Evolutionary conservation across 2,113 vertebrate genomes (phyloP).

Genomic region (Microtus pennsylvanicus): DNA sequence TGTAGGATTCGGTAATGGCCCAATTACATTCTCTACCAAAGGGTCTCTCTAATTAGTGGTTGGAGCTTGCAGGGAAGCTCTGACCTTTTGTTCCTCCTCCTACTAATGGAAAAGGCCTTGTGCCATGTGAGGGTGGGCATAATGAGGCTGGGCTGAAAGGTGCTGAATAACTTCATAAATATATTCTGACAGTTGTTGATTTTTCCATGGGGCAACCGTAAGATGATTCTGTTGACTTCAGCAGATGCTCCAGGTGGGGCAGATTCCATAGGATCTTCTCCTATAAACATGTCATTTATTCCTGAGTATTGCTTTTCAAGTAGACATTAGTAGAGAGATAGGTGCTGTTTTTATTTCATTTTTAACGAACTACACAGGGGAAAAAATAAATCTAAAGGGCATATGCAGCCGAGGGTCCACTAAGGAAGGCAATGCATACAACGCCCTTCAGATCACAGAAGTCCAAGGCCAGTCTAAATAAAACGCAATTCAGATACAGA

Average conservation of each 20-base stretch:
- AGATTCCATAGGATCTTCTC: background rate
- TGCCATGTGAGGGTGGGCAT: conserved; percentile 27
- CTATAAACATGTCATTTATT: background rate
- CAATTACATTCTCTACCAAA: conserved; percentile 67
- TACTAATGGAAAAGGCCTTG: conserved; percentile 59
- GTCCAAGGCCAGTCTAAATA: conserved; percentile 10
- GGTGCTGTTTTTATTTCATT: background rate
- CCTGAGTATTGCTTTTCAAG: background rate
- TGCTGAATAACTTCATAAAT: conserved; percentile 62
- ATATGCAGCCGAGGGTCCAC: background rate
- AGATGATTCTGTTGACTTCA: conserved; percentile 49
- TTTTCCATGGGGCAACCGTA: conserved; percentile 50
- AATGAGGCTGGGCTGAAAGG: conserved; percentile 54
- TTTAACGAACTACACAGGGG: background rate
- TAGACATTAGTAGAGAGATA: background rate
- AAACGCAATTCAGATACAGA: background rate
- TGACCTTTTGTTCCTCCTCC: conserved; percentile 67
- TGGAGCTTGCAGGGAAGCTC: conserved; percentile 34
- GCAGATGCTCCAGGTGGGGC: background rate
- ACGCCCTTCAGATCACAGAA: background rate
- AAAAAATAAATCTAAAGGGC: background rate
- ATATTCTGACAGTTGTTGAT: conserved; percentile 55
- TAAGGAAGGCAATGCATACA: conserved; percentile 14
- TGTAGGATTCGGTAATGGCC: conserved; percentile 57
- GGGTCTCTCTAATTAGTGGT: conserved; percentile 66